Conservation (phyloP, 2,888 invertebrate genomes). For the Eupithecia centaureata region DNA sequence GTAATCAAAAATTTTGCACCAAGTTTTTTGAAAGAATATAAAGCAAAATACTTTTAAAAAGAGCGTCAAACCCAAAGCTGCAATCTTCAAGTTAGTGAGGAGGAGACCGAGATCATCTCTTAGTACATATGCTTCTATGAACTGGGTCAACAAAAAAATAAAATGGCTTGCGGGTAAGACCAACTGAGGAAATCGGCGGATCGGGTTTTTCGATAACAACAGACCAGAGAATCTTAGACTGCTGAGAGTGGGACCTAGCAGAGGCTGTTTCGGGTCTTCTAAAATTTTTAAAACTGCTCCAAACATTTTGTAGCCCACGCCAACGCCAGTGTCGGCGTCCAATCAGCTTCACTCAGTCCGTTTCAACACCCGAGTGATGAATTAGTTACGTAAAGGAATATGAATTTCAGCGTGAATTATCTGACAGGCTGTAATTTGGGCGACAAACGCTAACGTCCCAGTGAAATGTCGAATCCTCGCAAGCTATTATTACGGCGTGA, state of each 20-base stretch:
- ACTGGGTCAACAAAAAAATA: conserved; percentile 68
- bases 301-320: neutral
- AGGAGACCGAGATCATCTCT: conserved; percentile 65
- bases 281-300: conserved; percentile 50
- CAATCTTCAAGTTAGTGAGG: conserved; percentile 70
- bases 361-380: neutral
- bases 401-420: neutral
- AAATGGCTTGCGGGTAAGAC: conserved; percentile 57
- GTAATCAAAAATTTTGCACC: conserved; percentile 66
- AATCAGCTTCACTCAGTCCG: neutral
- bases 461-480: neutral
- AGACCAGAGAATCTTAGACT: conserved; percentile 60
- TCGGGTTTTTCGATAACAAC: conserved; percentile 58
- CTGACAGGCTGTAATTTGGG: conserved; percentile 1
- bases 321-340: neutral
- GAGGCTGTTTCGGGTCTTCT: conserved; percentile 60
- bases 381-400: neutral
- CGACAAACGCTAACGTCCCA: neutral
- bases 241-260: conserved; percentile 72
- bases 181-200: conserved; percentile 51
- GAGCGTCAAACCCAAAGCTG: conserved; percentile 72
- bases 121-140: conserved; percentile 66
- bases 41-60: conserved; percentile 65
- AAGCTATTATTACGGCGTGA: conserved; percentile 2
- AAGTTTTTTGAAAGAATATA: conserved; percentile 64